A percentile compares a stretch with the other conserved stretches of the same genome.
phyloP scores from a whole-genome alignment of 2,113 vertebrate species.

The Perca fluviatilis region DNA sequence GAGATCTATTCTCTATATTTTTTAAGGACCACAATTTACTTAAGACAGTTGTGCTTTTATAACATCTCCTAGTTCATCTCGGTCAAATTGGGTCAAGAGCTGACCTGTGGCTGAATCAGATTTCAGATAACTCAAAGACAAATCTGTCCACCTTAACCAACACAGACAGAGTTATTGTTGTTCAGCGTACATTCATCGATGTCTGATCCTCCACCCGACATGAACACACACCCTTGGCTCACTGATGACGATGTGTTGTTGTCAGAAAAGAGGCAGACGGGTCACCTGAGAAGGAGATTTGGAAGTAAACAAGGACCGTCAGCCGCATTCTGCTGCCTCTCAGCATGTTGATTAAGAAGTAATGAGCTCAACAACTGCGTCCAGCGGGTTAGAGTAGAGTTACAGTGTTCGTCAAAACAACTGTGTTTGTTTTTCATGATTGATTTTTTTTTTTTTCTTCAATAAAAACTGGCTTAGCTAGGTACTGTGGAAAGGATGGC shows the following conservation, averaged over 20 bases:
- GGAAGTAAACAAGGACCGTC: constrained; percentile 56
- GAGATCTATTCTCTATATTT: not conserved
- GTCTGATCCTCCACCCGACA: constrained; percentile 30
- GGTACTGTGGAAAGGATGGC: not conserved
- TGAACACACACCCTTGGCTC: constrained; percentile 6
- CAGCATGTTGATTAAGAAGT: constrained; percentile 57
- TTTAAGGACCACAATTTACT: not conserved
- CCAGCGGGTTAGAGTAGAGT: constrained; percentile 29
- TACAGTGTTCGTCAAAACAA: constrained; percentile 12
- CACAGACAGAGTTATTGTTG: not conserved
- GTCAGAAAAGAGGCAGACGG: constrained; percentile 42
- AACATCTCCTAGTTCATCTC: constrained; percentile 7
- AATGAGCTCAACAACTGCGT: constrained; percentile 47
- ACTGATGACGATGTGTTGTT: constrained; percentile 31
- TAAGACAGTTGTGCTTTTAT: not conserved
- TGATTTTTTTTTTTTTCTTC: not conserved
- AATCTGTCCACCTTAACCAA: not conserved
- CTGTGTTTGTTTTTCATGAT: constrained; percentile 23
- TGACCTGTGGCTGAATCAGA: not conserved
- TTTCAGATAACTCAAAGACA: not conserved
- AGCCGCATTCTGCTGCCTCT: constrained; percentile 19
- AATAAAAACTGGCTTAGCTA: constrained; percentile 45
- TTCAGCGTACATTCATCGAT: constrained; percentile 20
- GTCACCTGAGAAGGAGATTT: constrained; percentile 53
- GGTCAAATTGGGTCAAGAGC: not conserved